Base-by-base conservation (phyloP, 2,888 invertebrate genomes). In the Eulithis prunata region DNA sequence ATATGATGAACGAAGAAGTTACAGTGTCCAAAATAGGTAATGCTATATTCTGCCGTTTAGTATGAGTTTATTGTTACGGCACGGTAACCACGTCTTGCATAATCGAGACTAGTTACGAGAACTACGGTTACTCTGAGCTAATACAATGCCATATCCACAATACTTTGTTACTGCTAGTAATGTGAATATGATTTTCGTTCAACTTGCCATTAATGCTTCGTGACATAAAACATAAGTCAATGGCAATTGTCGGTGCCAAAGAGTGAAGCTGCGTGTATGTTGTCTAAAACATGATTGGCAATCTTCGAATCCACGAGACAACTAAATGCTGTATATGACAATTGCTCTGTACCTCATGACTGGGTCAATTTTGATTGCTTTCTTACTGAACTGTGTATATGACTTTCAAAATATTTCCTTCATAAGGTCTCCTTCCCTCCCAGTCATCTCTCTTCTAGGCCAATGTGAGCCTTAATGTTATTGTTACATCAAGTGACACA, bases 21-120 rank as follows among this genome's bases (percentile, higher is more conserved):
- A 12, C 60, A 49, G 21, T 47, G 5, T 41, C n/a, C 14, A 38
- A 61, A 58, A 43, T 73, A 75, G 75, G 75, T 75, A 73, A 69
- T 67, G 64, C 60, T 66, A 62, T 65, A 66, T 65, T 38, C 49
- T 58, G 41, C 46, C 12, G 57, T 28, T 43, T 53, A 7, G 56
- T 65, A 57, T 52, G 52, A 52, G n/a, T 2, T 52, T 52, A 49
- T 49, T 1, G 7, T 7, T 14, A 14, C 47, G 21, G 49, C 49
- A 21, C 10, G 2, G 10, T n/a, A 28, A 28, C 28, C 12, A 32
- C 32, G 3, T 32, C 32, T 52, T 38, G 53, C 32, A 8, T 53
- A 13, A 5, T 13, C 38, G 52, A 52, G 52, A 32, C 52, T 32
- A 10, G 32, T 32, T 32, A 12, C 28, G 21, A 49, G 47, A 49